Base-by-base conservation (phyloP, 2,113 vertebrate species). In the Amblyopsis rosae region DNA sequence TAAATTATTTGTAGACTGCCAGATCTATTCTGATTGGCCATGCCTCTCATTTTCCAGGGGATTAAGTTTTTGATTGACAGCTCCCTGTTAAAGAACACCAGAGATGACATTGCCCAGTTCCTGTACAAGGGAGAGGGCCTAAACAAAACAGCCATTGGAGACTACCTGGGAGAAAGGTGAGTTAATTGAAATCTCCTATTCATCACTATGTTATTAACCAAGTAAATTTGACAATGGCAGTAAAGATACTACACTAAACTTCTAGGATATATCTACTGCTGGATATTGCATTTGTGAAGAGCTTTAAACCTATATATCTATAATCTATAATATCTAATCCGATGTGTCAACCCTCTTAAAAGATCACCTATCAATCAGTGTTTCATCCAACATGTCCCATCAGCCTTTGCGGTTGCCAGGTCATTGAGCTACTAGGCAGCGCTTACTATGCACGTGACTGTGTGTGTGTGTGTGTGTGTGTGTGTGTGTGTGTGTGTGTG, bases 101-200 rank as follows among this genome's bases (percentile, higher is more conserved):
- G 95, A 0, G 94, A 96, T 35, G 96, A 96, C 70, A 98, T 98
- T 0, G 96, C 94, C 33, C 96, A 98, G 89, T 99, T 98, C 82
- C 88, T 99, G 13, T 97, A 96, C 76, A 98, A 98, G 73, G 97
- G 96, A 0, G 97, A 99, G 80, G 97, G 97, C 26, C 96, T 99
- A 56, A 99, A 98, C 88, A 99, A 98, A 69, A 99, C 96, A 0
- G 97, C 96, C 75, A 99, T 99, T 0, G 97, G 97, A 0, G 96
- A 99, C 90, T 99, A 98, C 90, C 92, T 99, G 60, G 97, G 97
- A 0, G 96, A 98, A 91, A 93, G 97, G 97, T 96, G 61, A 81
- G 84, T 1, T 17, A 12, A 50, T 65, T 15, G 11, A 54, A 54
- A 26, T 49, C 5, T 17, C 9, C 6, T 60, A 61, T 41, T 59